Percentiles rank a stretch among this genome's conserved stretches.
These are phyloP conservation scores for Sarcophilus harrisii DNA, from an alignment of 2,797 vertebrate genomes.

Conservation along the genomic window DNA sequence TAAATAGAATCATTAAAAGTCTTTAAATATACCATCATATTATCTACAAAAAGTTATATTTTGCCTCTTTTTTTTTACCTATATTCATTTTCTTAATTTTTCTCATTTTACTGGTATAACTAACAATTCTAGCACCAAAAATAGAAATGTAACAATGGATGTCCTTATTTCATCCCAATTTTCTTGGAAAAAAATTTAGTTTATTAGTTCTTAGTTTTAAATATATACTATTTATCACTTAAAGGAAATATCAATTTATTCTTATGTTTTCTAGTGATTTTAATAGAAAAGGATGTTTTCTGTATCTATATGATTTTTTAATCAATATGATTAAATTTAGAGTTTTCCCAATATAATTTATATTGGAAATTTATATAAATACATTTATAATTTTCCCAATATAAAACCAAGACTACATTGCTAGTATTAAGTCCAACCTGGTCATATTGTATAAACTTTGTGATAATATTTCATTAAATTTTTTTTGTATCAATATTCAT, in stretches of 20 bases:
- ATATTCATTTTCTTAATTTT: background rate
- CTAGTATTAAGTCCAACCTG: background rate
- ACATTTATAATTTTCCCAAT: background rate
- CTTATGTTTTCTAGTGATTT: background rate
- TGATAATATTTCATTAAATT: no score
- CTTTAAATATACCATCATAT: background rate
- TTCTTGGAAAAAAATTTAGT: background rate
- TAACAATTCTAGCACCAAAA: background rate
- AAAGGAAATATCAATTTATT: background rate
- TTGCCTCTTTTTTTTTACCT: background rate
- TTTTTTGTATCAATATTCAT: background rate
- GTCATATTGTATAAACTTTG: background rate
- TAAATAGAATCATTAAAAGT: background rate
- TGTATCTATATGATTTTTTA: background rate
- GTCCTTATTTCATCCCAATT: background rate
- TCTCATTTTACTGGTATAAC: background rate
- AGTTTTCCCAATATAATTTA: background rate
- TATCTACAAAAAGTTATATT: background rate
- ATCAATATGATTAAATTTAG: background rate
- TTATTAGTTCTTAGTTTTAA: background rate
- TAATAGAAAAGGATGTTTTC: background rate
- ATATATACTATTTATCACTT: background rate
- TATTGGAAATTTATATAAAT: background rate
- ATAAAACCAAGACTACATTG: background rate
- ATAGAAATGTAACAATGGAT: background rate